Base-by-base conservation (phyloP, 2,888 invertebrate genomes). In the Drosophila niveifrons region DNA sequence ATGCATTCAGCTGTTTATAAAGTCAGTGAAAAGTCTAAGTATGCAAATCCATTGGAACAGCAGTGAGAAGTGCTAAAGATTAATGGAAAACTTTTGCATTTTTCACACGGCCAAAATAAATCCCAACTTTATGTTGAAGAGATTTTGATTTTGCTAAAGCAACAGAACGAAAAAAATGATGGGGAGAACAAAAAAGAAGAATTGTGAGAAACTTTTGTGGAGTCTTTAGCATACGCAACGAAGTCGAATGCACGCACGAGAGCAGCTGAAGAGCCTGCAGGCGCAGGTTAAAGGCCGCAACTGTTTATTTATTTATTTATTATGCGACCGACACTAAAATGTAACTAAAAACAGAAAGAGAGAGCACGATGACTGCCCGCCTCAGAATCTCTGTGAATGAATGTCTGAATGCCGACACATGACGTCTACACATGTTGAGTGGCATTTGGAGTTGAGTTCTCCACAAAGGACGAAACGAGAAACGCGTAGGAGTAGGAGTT, bases 281-380 rank as follows among this genome's bases (percentile, higher is more conserved):
- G 79, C 34, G 39, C 57, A 84, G 85, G 79, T 78, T 59, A 64
- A 56, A 63, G 61, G 62, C 66, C 58, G 34, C 86, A 88, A 82
- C 80, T 86, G 89, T 73, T 83, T 83, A 83, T 82, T 83, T 79
- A 79, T 82, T 81, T 88, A 83, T 83, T 88, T 83, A 75, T 88
- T 83, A 73, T 83, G 87, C 84, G 87, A 57, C 84, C 87, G 67
- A 88, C 82, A 89, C 84, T 82, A 88, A 88, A 82, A 88, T 88
- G 82, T 82, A 85, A 82, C 88, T 86, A 82, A 86, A 88, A 83
- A 83, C 78, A 23, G 23, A 87, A 55, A 71, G 46, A 87, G 57
- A 71, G 46, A 63, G 56, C 23, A 36, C 44, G 28, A 46, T 1
- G 10, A 41, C 50, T 29, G 56, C 36, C 34, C 2, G 44, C 8